Conservation (phyloP, 2,888 invertebrate species). For the Drosophila colorata region DNA sequence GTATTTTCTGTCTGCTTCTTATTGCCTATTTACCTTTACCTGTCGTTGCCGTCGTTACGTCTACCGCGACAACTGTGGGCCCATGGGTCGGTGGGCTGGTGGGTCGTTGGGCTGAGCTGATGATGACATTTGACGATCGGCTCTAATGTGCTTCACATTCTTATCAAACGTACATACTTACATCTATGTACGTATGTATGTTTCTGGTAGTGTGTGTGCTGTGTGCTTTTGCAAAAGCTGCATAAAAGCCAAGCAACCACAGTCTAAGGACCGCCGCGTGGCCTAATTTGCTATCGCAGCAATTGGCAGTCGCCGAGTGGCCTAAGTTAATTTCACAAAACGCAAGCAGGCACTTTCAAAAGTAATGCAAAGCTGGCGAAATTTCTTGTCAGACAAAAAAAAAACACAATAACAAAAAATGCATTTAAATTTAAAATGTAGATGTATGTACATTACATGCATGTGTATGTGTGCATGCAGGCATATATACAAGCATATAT, state of each 20-base stretch:
- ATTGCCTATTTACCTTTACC: slow-evolving; percentile 16
- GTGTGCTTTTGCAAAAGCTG: background rate
- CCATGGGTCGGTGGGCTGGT: background rate
- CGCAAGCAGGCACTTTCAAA: slow-evolving; percentile 41
- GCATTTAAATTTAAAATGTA: slow-evolving; percentile 25
- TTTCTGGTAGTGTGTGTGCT: background rate
- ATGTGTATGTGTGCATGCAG: background rate
- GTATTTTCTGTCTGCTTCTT: no score
- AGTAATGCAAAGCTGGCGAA: slow-evolving; percentile 41
- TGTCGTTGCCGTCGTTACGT: slow-evolving; percentile 25
- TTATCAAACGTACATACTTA: background rate
- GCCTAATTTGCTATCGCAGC: slow-evolving; percentile 52
- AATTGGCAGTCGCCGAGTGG: slow-evolving; percentile 25
- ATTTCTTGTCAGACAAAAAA: slow-evolving; percentile 27
- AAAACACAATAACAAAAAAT: slow-evolving; percentile 1
- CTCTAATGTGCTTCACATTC: background rate
- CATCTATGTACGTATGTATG: background rate
- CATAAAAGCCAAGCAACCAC: background rate
- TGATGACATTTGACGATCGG: background rate
- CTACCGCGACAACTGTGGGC: background rate
- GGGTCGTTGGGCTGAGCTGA: background rate
- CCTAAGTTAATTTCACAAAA: slow-evolving; percentile 31
- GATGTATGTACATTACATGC: background rate
- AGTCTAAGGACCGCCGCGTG: slow-evolving; percentile 20
- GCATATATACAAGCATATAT: slow-evolving; percentile 6